A percentile compares a stretch with the other conserved stretches of the same genome.
Evolutionary conservation across 2,113 vertebrate species (phyloP).

Genomic region (Rhagologus leucostigma): DNA sequence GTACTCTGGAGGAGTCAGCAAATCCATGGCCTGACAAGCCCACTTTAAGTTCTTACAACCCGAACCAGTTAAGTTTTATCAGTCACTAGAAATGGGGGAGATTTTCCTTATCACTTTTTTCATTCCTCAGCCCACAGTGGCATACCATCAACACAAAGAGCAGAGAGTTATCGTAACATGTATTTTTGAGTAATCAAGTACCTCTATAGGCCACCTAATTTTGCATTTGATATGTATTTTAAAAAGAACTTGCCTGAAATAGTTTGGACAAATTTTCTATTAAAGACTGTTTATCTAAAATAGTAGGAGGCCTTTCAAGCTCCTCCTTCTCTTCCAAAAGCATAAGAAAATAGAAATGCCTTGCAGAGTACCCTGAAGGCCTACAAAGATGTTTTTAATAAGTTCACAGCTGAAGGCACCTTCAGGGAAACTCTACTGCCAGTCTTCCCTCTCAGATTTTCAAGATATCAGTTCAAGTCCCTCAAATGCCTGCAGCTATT

Average conservation of each 20-base stretch:
- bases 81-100: background rate
- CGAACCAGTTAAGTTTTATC: background rate
- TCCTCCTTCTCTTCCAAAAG: background rate
- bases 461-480: background rate
- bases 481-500: conserved; percentile 3
- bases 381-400: conserved; percentile 26
- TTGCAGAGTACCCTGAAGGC: conserved; percentile 13
- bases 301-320: background rate
- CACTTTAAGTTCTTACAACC: background rate
- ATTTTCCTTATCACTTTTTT: background rate
- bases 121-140: background rate
- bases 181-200: background rate
- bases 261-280: background rate
- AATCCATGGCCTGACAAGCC: background rate
- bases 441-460: background rate
- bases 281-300: background rate
- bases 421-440: background rate
- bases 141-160: background rate
- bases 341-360: background rate
- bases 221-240: background rate
- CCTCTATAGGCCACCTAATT: background rate
- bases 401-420: conserved; percentile 9
- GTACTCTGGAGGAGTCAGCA: background rate
- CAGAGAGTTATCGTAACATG: background rate
- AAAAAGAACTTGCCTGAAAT: background rate